A percentile compares a stretch with the other conserved stretches of the same genome.
These are phyloP conservation scores for Apis laboriosa DNA, from an alignment of 1,140 invertebrate species.

Conservation along the genomic window DNA sequence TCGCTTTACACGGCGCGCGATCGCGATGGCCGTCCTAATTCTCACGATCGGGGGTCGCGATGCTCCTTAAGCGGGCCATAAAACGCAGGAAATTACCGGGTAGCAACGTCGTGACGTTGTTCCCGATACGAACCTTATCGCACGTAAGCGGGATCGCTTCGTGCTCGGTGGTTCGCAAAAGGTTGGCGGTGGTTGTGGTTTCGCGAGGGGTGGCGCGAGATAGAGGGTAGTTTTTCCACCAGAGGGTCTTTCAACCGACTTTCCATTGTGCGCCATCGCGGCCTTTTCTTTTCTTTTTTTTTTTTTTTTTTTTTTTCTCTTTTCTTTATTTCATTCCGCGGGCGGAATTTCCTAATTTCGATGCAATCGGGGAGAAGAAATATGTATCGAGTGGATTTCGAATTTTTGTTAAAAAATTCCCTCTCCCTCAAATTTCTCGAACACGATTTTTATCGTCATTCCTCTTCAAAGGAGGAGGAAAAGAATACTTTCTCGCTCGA, in stretches of 20 bases:
- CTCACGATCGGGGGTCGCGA: conserved; percentile 69
- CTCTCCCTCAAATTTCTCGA: too few species aligned
- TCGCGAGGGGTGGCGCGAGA: conserved; percentile 35
- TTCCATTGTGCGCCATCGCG: conserved; percentile 13
- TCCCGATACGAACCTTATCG: conserved; percentile 73
- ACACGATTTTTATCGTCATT: neutral
- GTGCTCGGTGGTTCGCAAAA: conserved; percentile 45
- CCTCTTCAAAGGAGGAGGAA: too few species aligned
- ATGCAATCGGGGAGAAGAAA: too few species aligned
- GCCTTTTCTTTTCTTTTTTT: conserved; percentile 2
- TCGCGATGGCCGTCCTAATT: conserved; percentile 75
- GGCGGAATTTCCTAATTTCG: conserved; percentile 32
- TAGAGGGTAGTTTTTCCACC: conserved; percentile 45
- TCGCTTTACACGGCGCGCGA: neutral
- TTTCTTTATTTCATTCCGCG: neutral
- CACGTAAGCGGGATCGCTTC: conserved; percentile 47
- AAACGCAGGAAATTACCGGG: conserved; percentile 79
- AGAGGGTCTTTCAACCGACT: conserved; percentile 15
- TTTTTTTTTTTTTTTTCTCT: too few species aligned
- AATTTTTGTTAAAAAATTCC: too few species aligned
- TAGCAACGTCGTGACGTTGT: conserved; percentile 65
- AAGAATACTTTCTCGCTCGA: too few species aligned
- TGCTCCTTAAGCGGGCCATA: conserved; percentile 73
- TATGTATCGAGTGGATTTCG: too few species aligned
- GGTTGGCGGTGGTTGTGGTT: neutral